Conservation (phyloP, 2,888 invertebrate species). For the Strigamia crassipes region DNA sequence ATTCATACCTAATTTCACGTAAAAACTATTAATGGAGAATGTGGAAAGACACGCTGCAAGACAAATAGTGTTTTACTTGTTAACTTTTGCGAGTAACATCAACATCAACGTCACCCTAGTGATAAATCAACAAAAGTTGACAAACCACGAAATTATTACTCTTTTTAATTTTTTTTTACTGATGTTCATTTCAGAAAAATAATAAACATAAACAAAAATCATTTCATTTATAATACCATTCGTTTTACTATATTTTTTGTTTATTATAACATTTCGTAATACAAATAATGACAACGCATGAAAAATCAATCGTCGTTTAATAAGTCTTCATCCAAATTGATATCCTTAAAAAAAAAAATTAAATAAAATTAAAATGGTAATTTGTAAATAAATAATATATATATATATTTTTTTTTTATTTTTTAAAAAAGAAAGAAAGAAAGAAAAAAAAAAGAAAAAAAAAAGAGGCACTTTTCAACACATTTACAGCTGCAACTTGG, state of each 20-base stretch:
- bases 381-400: not conserved
- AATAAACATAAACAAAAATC: not conserved
- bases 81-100: slow-evolving; percentile 15
- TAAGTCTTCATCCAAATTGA: slow-evolving; percentile 74
- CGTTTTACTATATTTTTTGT: too few species aligned
- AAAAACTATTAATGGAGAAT: not conserved
- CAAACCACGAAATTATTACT: not conserved
- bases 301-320: slow-evolving; percentile 64
- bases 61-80: slow-evolving; percentile 22
- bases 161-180: too few species aligned
- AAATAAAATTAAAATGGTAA: slow-evolving; percentile 46
- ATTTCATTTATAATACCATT: not conserved
- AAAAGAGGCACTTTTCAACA: not conserved
- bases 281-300: not conserved
- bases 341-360: slow-evolving; percentile 68
- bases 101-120: slow-evolving; percentile 15
- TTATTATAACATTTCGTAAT: not conserved
- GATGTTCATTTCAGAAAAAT: not conserved
- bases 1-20: not conserved
- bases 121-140: slow-evolving; percentile 18
- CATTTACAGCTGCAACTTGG: slow-evolving; percentile 30
- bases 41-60: not conserved
- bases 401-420: too few species aligned
- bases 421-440: too few species aligned
- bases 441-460: too few species aligned